Evolutionary conservation across 1,140 invertebrate genomes (phyloP), one percentile per base, ranked within the genome.

Genomic region (Bilobella aurantiaca): DNA sequence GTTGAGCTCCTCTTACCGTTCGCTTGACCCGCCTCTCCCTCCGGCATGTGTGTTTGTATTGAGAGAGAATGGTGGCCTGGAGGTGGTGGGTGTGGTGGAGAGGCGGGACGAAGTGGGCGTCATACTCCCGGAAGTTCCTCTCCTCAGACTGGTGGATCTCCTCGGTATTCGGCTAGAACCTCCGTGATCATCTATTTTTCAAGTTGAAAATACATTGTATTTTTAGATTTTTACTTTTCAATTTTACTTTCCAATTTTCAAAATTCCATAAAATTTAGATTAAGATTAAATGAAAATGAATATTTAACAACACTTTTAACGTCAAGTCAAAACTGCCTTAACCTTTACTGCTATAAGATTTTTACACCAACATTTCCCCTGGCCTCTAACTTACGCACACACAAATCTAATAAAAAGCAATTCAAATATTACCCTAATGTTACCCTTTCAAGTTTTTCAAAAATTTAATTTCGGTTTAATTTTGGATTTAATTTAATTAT

Each of bases 131-230:
- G 65, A 49, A 8, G 66, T 34, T 29, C 68, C 70, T 23, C 69
- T 62, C 21, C 65, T 67, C 61, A 67, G 59, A 49, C 64, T 69
- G 1, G 66, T 60, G 8, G 71, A 71, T 21, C 73, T 62, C 27
- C 69, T 70, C 29, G 75, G 76, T 64, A 77, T 76, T 56, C 76
- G 70, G 58, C 31, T 34, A 29, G 8, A 8, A 12, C 75, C 69
- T 29, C 58, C 73, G 30, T 79, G 80, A 73, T 87, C 86, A 77
- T 87, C 61, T 34, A 58, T 30, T 25, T 58, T 25, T 68, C 31
- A 68, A 37, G 30, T 65, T 8, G n/a, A 53, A 53, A 12, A 5
- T 23, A 53, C 14, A 23, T 53, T 23, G 25, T 18, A 53, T 12
- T 23, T 14, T 53, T 12, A 8, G 3, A 53, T 16, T 18, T 53